These are phyloP conservation scores for Girardia tigrina DNA, from an alignment of 2,888 invertebrate species.

Conservation along the genomic window DNA sequence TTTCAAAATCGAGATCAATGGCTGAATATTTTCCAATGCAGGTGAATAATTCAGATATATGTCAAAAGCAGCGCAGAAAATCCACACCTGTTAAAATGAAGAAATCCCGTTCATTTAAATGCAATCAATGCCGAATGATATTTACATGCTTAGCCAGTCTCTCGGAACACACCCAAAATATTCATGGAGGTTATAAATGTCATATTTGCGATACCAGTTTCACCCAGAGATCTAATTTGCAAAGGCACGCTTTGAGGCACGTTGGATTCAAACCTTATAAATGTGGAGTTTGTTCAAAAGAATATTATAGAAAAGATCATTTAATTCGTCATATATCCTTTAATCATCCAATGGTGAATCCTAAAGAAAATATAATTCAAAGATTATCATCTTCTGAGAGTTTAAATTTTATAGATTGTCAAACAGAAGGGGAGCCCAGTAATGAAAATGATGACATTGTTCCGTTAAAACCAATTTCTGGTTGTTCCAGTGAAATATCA, in stretches of 20 bases:
- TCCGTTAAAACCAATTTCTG: neutral
- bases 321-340: slow-evolving; percentile 37
- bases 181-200: slow-evolving; percentile 35
- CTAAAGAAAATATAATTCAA: slow-evolving; percentile 29
- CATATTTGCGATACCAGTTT: slow-evolving; percentile 33
- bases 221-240: slow-evolving; percentile 37
- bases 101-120: slow-evolving; percentile 31
- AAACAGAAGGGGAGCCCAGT: neutral
- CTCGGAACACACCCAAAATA: slow-evolving; percentile 30
- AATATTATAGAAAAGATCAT: slow-evolving; percentile 37
- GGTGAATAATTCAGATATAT: neutral
- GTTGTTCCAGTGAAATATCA: neutral
- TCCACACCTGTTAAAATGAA: slow-evolving; percentile 24
- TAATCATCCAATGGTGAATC: slow-evolving; percentile 36
- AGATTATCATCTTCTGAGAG: slow-evolving; percentile 37
- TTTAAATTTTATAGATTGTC: slow-evolving; percentile 35
- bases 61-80: neutral
- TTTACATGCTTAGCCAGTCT: slow-evolving; percentile 32
- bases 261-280: slow-evolving; percentile 37
- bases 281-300: slow-evolving; percentile 35
- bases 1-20: neutral
- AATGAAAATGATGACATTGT: neutral
- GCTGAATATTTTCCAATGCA: neutral
- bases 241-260: slow-evolving; percentile 37
- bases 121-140: slow-evolving; percentile 35